phyloP scores from a whole-genome alignment of 2,888 invertebrate genomes.

The Dichetophora obliterata region DNA sequence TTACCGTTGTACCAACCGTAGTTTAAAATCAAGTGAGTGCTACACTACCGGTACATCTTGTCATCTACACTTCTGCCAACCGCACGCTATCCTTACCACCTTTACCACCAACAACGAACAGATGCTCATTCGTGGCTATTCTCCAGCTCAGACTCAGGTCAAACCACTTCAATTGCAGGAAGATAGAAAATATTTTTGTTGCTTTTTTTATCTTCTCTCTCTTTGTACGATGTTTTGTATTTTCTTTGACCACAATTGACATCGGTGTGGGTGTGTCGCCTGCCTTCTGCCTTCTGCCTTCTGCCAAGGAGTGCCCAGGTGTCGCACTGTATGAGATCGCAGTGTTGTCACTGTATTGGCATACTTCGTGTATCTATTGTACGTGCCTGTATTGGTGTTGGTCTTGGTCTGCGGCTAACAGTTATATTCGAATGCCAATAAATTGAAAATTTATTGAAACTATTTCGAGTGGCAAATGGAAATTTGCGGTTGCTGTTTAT shows the following conservation, averaged over 20 bases:
- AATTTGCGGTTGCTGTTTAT: slow-evolving; percentile 5
- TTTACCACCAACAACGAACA: neutral
- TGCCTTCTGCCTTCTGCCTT: no score
- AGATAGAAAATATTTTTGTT: no score
- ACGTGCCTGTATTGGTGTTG: neutral
- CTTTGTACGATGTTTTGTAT: neutral
- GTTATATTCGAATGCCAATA: slow-evolving; percentile 20
- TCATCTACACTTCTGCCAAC: neutral
- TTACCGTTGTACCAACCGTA: neutral
- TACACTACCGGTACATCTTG: neutral
- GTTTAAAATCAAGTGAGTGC: neutral
- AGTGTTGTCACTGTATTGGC: no score
- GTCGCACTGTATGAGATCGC: neutral
- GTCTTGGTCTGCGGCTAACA: neutral
- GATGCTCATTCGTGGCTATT: neutral
- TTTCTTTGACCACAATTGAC: slow-evolving; percentile 31
- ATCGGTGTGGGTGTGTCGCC: slow-evolving; percentile 2
- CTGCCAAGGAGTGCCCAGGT: neutral
- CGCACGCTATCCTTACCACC: neutral
- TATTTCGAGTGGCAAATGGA: slow-evolving; percentile 30
- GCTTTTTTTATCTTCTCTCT: neutral
- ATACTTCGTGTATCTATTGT: no score
- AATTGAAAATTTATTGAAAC: slow-evolving; percentile 36
- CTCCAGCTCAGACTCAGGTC: neutral
- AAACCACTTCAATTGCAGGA: neutral